These are phyloP conservation scores for Aselliscus stoliczkanus DNA, from an alignment of 2,797 vertebrate genomes.

Conservation along the genomic window DNA sequence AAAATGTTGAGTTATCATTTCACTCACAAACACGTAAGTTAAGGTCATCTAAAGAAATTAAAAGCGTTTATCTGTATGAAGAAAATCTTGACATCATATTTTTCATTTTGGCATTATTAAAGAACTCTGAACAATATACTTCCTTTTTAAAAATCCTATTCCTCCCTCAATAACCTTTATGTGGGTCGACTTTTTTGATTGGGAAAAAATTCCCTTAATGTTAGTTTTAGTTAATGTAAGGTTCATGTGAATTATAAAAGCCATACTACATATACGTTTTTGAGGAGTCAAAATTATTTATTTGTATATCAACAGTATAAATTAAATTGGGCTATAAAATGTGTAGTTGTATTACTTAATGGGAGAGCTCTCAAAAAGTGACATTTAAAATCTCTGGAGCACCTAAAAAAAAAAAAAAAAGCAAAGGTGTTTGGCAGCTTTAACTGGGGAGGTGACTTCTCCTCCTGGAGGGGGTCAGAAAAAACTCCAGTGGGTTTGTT, in stretches of 20 bases:
- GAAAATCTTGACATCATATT: conserved; percentile 96
- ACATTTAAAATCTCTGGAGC: conserved; percentile 49
- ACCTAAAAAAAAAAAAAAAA: neutral
- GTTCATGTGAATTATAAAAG: conserved; percentile 67
- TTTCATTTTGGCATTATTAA: conserved; percentile 99
- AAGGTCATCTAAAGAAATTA: conserved; percentile 93
- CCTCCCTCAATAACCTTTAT: conserved; percentile 38
- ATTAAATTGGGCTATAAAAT: conserved; percentile 72
- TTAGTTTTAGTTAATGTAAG: conserved; percentile 64
- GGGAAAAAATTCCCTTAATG: conserved; percentile 49
- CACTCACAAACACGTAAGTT: conserved; percentile 92
- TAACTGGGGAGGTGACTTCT: conserved; percentile 9
- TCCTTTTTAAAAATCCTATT: conserved; percentile 60
- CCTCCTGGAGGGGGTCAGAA: conserved; percentile 15
- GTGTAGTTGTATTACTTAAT: conserved; percentile 63
- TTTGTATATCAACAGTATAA: conserved; percentile 68
- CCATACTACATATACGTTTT: conserved; percentile 60
- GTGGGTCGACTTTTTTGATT: conserved; percentile 47
- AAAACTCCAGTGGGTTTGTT: conserved; percentile 64
- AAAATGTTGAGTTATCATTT: conserved; percentile 95
- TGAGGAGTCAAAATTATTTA: conserved; percentile 69
- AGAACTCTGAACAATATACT: conserved; percentile 88
- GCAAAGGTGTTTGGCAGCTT: neutral
- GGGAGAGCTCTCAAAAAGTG: conserved; percentile 52
- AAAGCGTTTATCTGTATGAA: conserved; percentile 99